A percentile compares a stretch with the other conserved stretches of the same genome.
Conservation (phyloP, 1,140 invertebrate species). For the Danaus plexippus region DNA sequence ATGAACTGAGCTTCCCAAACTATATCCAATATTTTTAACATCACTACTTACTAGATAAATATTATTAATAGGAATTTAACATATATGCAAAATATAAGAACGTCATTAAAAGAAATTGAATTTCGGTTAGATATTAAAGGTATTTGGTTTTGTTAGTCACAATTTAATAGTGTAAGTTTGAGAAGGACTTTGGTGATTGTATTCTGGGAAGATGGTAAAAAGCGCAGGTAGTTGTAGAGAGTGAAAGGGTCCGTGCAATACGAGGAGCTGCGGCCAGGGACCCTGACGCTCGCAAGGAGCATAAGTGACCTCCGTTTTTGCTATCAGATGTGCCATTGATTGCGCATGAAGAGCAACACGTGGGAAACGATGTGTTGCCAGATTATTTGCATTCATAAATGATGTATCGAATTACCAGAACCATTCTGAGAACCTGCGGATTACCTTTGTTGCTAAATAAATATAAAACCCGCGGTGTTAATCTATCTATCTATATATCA, state of each 20-base stretch:
- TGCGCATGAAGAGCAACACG: slow-evolving; percentile 57
- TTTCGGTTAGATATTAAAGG: too few species aligned
- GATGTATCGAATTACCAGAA: slow-evolving; percentile 16
- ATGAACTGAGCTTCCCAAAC: slow-evolving; percentile 37
- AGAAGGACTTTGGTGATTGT: slow-evolving; percentile 32
- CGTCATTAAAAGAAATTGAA: too few species aligned
- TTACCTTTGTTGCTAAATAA: not conserved
- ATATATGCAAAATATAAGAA: too few species aligned
- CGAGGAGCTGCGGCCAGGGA: slow-evolving; percentile 60
- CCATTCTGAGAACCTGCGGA: slow-evolving; percentile 12
- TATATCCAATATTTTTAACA: slow-evolving; percentile 1
- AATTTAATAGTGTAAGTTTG: slow-evolving; percentile 12
- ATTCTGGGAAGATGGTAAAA: slow-evolving; percentile 64
- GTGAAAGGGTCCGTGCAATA: slow-evolving; percentile 70
- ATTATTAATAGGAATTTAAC: too few species aligned
- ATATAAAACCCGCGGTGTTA: too few species aligned
- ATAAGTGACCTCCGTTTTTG: slow-evolving; percentile 64
- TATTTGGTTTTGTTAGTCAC: too few species aligned
- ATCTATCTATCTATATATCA: too few species aligned
- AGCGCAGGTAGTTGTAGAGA: slow-evolving; percentile 67
- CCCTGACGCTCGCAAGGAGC: slow-evolving; percentile 22
- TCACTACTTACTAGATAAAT: not conserved
- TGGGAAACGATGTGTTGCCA: slow-evolving; percentile 50
- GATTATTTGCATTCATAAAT: slow-evolving; percentile 46
- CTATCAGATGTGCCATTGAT: slow-evolving; percentile 54